phyloP scores from a whole-genome alignment of 2,888 invertebrate genomes.

The Melieria omissa region DNA sequence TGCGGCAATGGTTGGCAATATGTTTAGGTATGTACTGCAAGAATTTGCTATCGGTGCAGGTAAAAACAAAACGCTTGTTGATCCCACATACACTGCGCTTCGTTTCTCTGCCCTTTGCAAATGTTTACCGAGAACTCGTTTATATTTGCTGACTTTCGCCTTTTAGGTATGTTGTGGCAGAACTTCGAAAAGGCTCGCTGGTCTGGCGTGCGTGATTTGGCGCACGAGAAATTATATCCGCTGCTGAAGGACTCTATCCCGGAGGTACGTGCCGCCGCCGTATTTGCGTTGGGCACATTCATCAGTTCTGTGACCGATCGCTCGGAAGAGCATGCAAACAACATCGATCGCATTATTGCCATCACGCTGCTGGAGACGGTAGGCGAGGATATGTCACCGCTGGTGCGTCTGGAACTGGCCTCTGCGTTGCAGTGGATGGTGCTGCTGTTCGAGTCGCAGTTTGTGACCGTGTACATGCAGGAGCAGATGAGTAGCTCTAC shows the following conservation, averaged over 20 bases:
- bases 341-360: conserved; percentile 92
- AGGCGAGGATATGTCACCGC: conserved; percentile 84
- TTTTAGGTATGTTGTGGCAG: conserved; percentile 76
- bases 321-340: conserved; percentile 93
- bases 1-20: conserved; percentile 91
- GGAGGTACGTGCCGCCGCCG: conserved; percentile 93
- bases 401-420: conserved; percentile 88
- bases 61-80: no score
- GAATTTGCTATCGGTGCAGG: neutral
- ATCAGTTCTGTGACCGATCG: conserved; percentile 85
- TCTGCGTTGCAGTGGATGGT: conserved; percentile 89
- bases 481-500: conserved; percentile 63
- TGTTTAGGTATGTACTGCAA: conserved; percentile 77
- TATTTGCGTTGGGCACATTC: conserved; percentile 94
- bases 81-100: neutral
- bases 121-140: neutral
- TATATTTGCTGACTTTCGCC: neutral
- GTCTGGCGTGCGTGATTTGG: conserved; percentile 94
- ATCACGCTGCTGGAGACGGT: conserved; percentile 84
- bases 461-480: conserved; percentile 81
- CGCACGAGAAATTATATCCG: conserved; percentile 93
- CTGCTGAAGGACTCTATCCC: conserved; percentile 84
- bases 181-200: conserved; percentile 89
- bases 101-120: neutral
- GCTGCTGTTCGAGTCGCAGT: conserved; percentile 87